phyloP scores from a whole-genome alignment of 2,888 invertebrate species.

The Terebella lapidaria region DNA sequence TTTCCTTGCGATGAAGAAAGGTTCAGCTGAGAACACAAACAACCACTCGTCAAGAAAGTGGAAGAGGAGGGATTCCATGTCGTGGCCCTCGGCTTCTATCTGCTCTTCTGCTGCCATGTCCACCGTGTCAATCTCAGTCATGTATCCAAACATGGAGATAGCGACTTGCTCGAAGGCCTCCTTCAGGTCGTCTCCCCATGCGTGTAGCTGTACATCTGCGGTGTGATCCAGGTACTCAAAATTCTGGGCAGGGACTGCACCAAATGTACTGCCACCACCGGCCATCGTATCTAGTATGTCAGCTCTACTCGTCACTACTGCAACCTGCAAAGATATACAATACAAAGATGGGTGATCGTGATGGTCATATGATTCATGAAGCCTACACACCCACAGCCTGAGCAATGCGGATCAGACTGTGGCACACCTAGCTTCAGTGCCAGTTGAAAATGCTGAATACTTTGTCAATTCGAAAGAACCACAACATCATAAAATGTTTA shows the following conservation, averaged over 20 bases:
- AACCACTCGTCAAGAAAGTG: conserved; percentile 92
- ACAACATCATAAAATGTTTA: too few species aligned
- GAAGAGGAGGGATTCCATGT: conserved; percentile 79
- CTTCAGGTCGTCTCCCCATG: conserved; percentile 81
- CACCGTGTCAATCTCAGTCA: conserved; percentile 68
- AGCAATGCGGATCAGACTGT: too few species aligned
- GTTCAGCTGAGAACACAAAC: conserved; percentile 87
- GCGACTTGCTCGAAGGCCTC: conserved; percentile 90
- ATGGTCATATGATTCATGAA: too few species aligned
- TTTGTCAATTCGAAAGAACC: too few species aligned
- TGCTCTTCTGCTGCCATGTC: conserved; percentile 62
- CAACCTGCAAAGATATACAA: too few species aligned
- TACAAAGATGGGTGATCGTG: too few species aligned
- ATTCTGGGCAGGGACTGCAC: background rate
- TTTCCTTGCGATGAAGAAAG: conserved; percentile 74
- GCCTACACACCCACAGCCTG: too few species aligned
- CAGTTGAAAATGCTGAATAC: too few species aligned
- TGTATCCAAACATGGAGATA: conserved; percentile 95
- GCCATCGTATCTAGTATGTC: too few species aligned
- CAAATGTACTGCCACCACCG: too few species aligned
- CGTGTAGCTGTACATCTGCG: conserved; percentile 60
- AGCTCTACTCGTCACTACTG: too few species aligned
- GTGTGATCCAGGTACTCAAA: background rate
- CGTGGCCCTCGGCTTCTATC: conserved; percentile 80
- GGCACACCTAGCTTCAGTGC: too few species aligned